Conservation (phyloP, 2,888 invertebrate species). For the Auanema freiburgensis region DNA sequence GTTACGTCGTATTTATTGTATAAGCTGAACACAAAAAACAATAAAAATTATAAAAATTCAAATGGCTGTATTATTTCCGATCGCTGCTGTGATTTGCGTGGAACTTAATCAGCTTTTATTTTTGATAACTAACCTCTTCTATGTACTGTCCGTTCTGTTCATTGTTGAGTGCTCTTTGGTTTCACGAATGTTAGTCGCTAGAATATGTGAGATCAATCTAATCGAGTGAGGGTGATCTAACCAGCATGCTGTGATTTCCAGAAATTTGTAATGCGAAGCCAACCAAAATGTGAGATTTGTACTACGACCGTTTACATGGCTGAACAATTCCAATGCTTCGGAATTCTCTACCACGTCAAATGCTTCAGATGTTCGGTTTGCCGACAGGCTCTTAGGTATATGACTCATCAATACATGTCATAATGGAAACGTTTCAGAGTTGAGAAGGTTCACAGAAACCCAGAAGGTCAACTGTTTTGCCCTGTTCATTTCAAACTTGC, state of each 20-base stretch:
- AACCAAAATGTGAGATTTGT: slow-evolving; percentile 44
- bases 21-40: slow-evolving; percentile 1
- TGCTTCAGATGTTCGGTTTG: slow-evolving; percentile 51
- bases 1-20: slow-evolving; percentile 11
- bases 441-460: slow-evolving; percentile 39
- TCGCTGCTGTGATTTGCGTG: no score
- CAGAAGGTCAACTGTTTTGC: slow-evolving; percentile 34
- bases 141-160: no score
- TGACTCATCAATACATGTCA: not conserved
- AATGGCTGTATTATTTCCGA: not conserved
- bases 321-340: slow-evolving; percentile 51
- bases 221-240: slow-evolving; percentile 8
- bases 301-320: slow-evolving; percentile 45
- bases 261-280: slow-evolving; percentile 39
- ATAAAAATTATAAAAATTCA: slow-evolving; percentile 2
- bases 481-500: slow-evolving; percentile 41
- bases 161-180: no score
- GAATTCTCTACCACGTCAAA: slow-evolving; percentile 42
- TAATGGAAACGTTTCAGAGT: slow-evolving; percentile 30
- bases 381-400: slow-evolving; percentile 46
- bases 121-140: no score
- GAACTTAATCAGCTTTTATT: no score
- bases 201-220: not conserved
- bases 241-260: slow-evolving; percentile 30
- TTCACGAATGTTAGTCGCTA: no score